Evolutionary conservation across 2,113 vertebrate species (phyloP).

Genomic region (Hemiscyllium ocellatum): DNA sequence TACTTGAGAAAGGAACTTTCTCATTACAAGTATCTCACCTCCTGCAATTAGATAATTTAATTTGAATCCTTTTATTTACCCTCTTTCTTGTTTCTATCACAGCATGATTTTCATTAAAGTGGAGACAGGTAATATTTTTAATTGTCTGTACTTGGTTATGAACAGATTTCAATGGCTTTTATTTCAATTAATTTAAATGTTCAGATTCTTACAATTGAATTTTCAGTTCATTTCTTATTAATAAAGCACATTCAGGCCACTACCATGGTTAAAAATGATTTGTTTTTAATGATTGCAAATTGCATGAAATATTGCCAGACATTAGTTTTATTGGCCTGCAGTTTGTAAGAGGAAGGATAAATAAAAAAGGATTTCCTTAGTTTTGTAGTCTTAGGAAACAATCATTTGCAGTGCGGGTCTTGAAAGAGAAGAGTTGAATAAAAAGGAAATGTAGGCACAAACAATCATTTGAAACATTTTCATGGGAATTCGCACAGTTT

Average conservation of each 20-base stretch:
- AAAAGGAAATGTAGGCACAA: neutral
- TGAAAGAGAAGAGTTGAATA: too few relatives aligned
- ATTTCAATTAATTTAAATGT: neutral
- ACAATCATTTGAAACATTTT: neutral
- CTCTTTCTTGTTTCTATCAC: neutral
- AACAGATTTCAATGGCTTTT: neutral
- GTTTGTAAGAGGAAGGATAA: neutral
- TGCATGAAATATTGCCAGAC: neutral
- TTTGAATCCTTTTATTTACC: neutral
- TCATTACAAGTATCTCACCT: neutral
- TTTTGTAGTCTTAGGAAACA: neutral
- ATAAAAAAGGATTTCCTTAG: neutral
- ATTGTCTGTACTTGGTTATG: neutral
- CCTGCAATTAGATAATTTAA: neutral
- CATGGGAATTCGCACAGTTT: neutral
- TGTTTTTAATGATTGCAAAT: neutral
- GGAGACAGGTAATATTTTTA: neutral
- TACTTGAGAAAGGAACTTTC: constrained; percentile 19
- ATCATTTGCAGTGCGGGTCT: neutral
- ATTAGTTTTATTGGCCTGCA: neutral
- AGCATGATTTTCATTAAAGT: neutral
- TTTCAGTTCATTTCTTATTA: neutral
- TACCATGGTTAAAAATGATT: neutral
- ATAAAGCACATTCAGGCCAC: neutral
- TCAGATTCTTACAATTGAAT: neutral